Evolutionary conservation across 2,888 invertebrate genomes (phyloP).

Genomic region (Chymomyza fuscimana): DNA sequence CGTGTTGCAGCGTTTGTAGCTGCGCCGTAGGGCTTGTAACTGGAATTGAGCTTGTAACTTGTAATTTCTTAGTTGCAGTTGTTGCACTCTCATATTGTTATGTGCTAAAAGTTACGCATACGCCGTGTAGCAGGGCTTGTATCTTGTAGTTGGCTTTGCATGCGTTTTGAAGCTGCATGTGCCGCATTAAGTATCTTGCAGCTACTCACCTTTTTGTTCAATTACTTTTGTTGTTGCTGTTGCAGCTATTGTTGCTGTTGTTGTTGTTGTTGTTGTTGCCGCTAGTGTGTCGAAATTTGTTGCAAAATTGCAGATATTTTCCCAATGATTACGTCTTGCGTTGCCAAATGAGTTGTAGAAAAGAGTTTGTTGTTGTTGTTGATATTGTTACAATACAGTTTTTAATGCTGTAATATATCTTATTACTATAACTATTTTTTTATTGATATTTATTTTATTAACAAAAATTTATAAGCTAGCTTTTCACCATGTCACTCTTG

Average conservation of each 20-base stretch:
- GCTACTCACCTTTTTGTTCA: constrained; percentile 69
- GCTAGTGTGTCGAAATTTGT: constrained; percentile 63
- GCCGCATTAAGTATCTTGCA: constrained; percentile 19
- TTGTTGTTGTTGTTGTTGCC: constrained; percentile 34
- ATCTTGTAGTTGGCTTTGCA: background rate
- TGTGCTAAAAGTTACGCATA: constrained; percentile 58
- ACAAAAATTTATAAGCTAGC: too few relatives aligned
- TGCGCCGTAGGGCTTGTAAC: constrained; percentile 32
- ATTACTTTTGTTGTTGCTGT: constrained; percentile 58
- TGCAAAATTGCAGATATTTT: constrained; percentile 69
- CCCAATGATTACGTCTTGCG: constrained; percentile 66
- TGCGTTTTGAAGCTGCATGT: background rate
- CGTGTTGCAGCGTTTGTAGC: background rate
- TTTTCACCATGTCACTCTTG: constrained; percentile 19
- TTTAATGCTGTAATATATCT: background rate
- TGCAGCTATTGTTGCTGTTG: constrained; percentile 28
- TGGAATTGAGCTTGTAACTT: constrained; percentile 42
- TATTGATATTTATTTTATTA: constrained; percentile 10
- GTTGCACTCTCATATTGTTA: constrained; percentile 19
- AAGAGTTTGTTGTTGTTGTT: constrained; percentile 23
- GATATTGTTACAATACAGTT: constrained; percentile 15
- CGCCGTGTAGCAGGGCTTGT: constrained; percentile 42
- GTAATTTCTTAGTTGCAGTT: too few relatives aligned
- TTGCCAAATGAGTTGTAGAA: constrained; percentile 27
- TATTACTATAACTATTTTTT: constrained; percentile 5